A percentile compares a stretch with the other conserved stretches of the same genome.
These are phyloP conservation scores for Strigops habroptila DNA, from an alignment of 2,113 vertebrate genomes.

Conservation along the genomic window DNA sequence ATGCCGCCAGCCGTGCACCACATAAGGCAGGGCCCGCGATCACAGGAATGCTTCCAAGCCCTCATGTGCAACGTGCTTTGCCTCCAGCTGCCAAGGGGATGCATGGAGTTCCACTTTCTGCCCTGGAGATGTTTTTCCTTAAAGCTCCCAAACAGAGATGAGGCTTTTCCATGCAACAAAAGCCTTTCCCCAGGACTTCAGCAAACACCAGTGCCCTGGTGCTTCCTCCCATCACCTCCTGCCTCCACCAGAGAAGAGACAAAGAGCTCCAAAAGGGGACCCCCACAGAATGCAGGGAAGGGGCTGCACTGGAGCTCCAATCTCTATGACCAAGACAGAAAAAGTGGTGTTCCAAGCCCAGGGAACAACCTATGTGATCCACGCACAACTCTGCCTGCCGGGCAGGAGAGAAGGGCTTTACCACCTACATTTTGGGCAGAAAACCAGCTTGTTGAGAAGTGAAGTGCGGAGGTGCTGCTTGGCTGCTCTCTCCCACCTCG, in stretches of 20 bases:
- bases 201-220: accelerated
- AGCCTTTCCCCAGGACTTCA: not conserved
- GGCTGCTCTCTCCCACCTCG: not conserved
- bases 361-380: not conserved
- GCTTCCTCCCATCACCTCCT: not conserved
- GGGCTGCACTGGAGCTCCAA: not conserved
- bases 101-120: not conserved
- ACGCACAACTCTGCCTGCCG: not conserved
- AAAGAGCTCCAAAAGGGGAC: not conserved
- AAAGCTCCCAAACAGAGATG: not conserved
- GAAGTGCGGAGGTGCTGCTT: not conserved
- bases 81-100: not conserved
- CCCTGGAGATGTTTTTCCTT: not conserved
- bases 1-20: not conserved
- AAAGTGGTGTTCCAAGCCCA: accelerated
- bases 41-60: not conserved
- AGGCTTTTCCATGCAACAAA: not conserved
- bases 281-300: not conserved
- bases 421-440: not conserved
- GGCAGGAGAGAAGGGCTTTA: not conserved
- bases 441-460: not conserved
- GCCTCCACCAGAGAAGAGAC: not conserved
- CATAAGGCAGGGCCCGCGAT: not conserved
- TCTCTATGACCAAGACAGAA: accelerated
- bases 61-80: not conserved